phyloP scores from a whole-genome alignment of 2,888 invertebrate genomes.

The Ennomos quercinarius region DNA sequence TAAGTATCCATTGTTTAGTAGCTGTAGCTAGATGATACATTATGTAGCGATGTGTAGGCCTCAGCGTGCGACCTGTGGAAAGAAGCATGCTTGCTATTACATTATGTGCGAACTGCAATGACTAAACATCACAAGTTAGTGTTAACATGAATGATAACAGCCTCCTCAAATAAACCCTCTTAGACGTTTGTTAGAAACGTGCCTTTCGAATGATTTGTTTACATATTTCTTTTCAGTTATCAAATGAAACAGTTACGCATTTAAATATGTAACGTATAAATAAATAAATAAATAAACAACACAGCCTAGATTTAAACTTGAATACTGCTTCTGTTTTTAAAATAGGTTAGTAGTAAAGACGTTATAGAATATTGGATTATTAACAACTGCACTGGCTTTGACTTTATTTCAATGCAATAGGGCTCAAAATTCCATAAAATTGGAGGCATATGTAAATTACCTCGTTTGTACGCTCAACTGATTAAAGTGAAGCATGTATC shows the following conservation, averaged over 20 bases:
- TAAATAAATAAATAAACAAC: too few species aligned
- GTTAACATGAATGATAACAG: constrained; percentile 29
- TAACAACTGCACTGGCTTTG: background rate
- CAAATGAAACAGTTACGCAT: background rate
- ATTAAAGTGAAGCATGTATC: too few species aligned
- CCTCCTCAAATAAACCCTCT: constrained; percentile 1
- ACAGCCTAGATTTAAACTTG: too few species aligned
- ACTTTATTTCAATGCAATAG: constrained; percentile 7
- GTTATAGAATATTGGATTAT: background rate
- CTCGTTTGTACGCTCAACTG: background rate
- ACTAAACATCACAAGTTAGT: constrained; percentile 22
- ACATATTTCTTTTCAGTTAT: background rate
- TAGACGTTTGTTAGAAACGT: background rate
- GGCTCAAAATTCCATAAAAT: background rate
- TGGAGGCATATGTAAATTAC: background rate
- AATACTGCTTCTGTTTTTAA: too few species aligned
- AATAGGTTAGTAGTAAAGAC: background rate
- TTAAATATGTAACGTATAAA: too few species aligned
- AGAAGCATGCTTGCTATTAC: constrained; percentile 23
- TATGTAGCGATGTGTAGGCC: constrained; percentile 30
- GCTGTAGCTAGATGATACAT: constrained; percentile 39
- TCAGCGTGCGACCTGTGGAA: constrained; percentile 19
- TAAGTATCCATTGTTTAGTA: constrained; percentile 53
- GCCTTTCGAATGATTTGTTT: background rate
- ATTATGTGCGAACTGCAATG: constrained; percentile 23